Base-by-base conservation (phyloP, 2,888 invertebrate species). In the Drosophila neotestacea region DNA sequence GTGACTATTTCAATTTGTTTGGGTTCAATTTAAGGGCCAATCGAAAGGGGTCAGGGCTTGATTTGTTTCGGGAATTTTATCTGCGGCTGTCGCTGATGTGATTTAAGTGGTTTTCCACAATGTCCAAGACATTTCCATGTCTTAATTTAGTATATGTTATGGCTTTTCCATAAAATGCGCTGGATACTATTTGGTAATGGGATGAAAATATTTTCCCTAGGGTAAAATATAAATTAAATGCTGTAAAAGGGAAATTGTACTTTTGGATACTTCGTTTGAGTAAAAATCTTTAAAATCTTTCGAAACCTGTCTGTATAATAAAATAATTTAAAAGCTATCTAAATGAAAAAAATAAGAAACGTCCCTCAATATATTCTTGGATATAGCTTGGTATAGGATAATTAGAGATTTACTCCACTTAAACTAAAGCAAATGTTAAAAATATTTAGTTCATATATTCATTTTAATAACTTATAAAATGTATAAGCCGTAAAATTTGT, bases 91-190 rank as follows among this genome's bases (percentile, higher is more conserved):
- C 79, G 67, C 70, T 79, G 64, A 63, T 76, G 79, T 84, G 84
- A 85, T 85, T 85, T 85, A 84, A 85, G 84, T 84, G 79, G 69
- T 62, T 83, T 71, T 76, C 71, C 65, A 67, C 34, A 73, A 77
- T 66, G 70, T 66, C 65, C 63, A 38, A 61, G 60, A 71, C 77
- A 79, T 71, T 81, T 84, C 73, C 68, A 84, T 86, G 84, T 85
- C 84, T 85, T 73, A 73, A 86, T 85, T 77, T 77, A 51, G 60
- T 67, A 48, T 41, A 56, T 60, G 59, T 36, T 48, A 28, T 52
- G 60, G 56, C 27, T 58, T 72, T 55, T 63, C 55, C 59, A 16
- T 39, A 66, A 60, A 34, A 50, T n/a, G 44, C 28, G 50, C 50
- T 50, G 22, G 22, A 22, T 6, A 32, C 9, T 10, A 28, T 50